Percentiles rank a stretch among this genome's conserved stretches.
Conservation (phyloP, 2,888 invertebrate species). For the Meteorus cinctellus region DNA sequence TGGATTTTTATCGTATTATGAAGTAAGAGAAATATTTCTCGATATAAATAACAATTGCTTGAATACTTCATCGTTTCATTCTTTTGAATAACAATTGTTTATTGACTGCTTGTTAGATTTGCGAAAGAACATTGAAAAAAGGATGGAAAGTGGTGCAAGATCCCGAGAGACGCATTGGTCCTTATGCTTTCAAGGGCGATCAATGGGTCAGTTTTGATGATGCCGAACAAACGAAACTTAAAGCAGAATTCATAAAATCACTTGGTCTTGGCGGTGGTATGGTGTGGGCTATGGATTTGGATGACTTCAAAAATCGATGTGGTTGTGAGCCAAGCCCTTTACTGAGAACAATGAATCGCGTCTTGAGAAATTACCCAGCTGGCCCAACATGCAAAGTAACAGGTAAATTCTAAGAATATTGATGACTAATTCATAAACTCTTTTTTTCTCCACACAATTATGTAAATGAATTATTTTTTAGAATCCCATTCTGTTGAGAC, state of each 20-base stretch:
- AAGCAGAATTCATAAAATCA: slow-evolving; percentile 86
- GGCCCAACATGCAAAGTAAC: slow-evolving; percentile 80
- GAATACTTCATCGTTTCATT: not conserved
- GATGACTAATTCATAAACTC: slow-evolving; percentile 13
- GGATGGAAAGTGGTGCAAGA: slow-evolving; percentile 88
- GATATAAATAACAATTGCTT: not conserved
- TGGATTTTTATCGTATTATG: slow-evolving; percentile 92
- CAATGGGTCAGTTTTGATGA: slow-evolving; percentile 98
- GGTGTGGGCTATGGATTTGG: slow-evolving; percentile 92
- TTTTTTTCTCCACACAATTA: slow-evolving; percentile 25
- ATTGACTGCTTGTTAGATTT: slow-evolving; percentile 78
- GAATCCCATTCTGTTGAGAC: slow-evolving; percentile 38
- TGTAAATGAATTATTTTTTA: slow-evolving; percentile 1
- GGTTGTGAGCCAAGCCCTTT: slow-evolving; percentile 88
- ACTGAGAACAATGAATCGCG: slow-evolving; percentile 86
- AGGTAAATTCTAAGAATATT: slow-evolving; percentile 49
- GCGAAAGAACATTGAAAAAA: slow-evolving; percentile 82
- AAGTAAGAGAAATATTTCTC: slow-evolving; percentile 74
- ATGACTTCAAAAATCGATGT: slow-evolving; percentile 88
- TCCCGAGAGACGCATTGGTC: slow-evolving; percentile 87
- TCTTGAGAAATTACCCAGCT: slow-evolving; percentile 81
- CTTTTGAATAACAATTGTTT: too few species aligned
- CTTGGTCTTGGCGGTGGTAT: slow-evolving; percentile 90
- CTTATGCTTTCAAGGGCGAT: slow-evolving; percentile 87
- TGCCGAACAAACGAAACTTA: slow-evolving; percentile 86